Percentiles rank a stretch among this genome's conserved stretches.
Evolutionary conservation across 2,888 invertebrate species (phyloP).

Genomic region (Drosophila algonquin): DNA sequence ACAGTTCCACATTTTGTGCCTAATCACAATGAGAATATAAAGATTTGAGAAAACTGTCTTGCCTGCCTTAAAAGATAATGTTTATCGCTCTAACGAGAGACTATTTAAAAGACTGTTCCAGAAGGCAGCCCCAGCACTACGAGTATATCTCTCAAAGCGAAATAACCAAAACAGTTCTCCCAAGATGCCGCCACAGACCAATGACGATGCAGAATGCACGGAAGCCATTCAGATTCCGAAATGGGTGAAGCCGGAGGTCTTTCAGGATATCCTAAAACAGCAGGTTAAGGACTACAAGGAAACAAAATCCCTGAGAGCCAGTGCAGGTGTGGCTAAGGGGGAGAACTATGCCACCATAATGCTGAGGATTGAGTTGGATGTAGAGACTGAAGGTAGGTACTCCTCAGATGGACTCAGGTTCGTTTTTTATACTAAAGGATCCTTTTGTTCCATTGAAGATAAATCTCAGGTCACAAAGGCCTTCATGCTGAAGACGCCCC

Average conservation of each 20-base stretch:
- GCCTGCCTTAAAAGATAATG: slow-evolving; percentile 11
- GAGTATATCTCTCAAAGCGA: background rate
- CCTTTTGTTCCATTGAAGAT: slow-evolving; percentile 18
- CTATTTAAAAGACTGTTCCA: slow-evolving; percentile 14
- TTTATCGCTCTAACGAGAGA: background rate
- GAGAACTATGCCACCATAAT: slow-evolving; percentile 81
- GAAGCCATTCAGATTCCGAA: slow-evolving; percentile 13
- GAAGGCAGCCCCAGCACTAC: slow-evolving; percentile 4
- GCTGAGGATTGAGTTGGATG: slow-evolving; percentile 69
- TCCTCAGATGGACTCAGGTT: slow-evolving; percentile 6
- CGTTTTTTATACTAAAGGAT: background rate
- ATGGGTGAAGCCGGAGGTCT: slow-evolving; percentile 46
- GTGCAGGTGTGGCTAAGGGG: slow-evolving; percentile 64
- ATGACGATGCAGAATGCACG: background rate
- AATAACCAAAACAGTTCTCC: background rate
- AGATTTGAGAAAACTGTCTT: background rate
- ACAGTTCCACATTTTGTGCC: background rate
- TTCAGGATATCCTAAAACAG: slow-evolving; percentile 33
- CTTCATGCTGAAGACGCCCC: slow-evolving; percentile 60
- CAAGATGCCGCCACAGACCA: slow-evolving; percentile 12
- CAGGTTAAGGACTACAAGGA: slow-evolving; percentile 36
- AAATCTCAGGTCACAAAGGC: slow-evolving; percentile 23
- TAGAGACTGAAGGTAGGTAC: slow-evolving; percentile 66
- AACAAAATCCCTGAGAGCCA: slow-evolving; percentile 49
- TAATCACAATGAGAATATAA: background rate